Conservation (phyloP, 2,888 invertebrate genomes). For the Pemphredon lugubris region DNA sequence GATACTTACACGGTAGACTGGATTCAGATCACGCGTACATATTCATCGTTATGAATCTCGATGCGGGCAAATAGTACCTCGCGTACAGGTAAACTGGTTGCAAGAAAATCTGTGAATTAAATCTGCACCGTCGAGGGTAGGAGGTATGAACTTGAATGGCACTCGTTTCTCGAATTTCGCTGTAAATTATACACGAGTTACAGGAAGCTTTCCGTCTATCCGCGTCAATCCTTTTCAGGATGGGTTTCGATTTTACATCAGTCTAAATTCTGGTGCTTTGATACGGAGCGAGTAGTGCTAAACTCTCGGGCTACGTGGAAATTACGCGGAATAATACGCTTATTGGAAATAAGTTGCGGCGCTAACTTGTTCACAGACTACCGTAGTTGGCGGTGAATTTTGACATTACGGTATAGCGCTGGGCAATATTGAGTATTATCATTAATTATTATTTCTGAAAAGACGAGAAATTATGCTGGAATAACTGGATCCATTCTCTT, state of each 20-base stretch:
- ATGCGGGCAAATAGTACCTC: neutral
- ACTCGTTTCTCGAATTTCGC: conserved; percentile 37
- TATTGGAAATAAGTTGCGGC: no score
- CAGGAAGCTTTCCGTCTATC: conserved; percentile 16
- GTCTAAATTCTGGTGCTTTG: conserved; percentile 10
- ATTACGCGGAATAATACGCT: no score
- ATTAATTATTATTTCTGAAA: no score
- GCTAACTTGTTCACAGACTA: no score
- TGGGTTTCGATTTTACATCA: conserved; percentile 42
- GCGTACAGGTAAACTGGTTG: conserved; percentile 2
- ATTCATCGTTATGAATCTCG: conserved; percentile 4
- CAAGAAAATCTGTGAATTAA: conserved; percentile 38
- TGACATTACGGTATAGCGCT: no score
- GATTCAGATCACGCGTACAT: neutral
- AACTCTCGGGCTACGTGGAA: no score
- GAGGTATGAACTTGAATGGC: conserved; percentile 20
- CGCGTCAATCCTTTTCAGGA: conserved; percentile 22
- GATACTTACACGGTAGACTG: neutral
- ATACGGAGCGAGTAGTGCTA: no score
- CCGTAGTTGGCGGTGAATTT: no score
- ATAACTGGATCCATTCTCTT: no score
- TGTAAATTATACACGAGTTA: conserved; percentile 16
- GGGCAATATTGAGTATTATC: no score
- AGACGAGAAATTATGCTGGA: no score
- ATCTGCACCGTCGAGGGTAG: conserved; percentile 1